Base-by-base conservation (phyloP, 1,140 invertebrate genomes). In the Centruroides sculpturatus region DNA sequence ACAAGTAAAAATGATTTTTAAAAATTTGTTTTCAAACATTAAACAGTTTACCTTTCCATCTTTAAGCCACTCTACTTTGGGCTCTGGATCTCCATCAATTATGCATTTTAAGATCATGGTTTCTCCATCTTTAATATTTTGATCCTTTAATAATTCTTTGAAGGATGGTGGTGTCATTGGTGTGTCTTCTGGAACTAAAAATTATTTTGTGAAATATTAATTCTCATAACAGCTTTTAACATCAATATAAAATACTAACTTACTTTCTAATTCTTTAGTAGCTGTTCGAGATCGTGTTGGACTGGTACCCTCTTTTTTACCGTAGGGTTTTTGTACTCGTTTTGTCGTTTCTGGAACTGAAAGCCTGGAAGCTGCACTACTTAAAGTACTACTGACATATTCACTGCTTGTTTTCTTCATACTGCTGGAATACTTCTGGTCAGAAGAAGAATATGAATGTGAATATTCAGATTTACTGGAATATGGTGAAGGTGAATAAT, bases 61-160 rank as follows among this genome's bases (percentile, higher is more conserved):
- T 75, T 92, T 93, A 60, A 78, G 79, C 91, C 91, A 95, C 59
- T 83, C 81, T 1, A 93, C 82, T 68, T 80, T 79, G 5, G 90
- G 90, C 71, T 92, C 89, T n/a, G 91, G 91, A 73, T 93, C 90
- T 12, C 90, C 91, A 57, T 82, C 82, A 35, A 95, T 86, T 23
- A 84, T 81, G 53, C 85, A 89, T 10, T 77, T 83, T 10, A 95
- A 76, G 60, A 84, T 80, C 56, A 93, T 74, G 49, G 82, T 80
- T 60, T 89, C 86, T 6, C 90, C 92, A 72, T 95, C 92, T 35
- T 83, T 82, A 41, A 92, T 80, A 5, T 78, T 81, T 66, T 85
- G 84, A 70, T 87, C 83, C 13, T 90, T 74, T 23, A 84, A 79
- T 64, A 83, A 82, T 48, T 71, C 68, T 0, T 81, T 82, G 72